These are phyloP conservation scores for Maccullochella peelii DNA, from an alignment of 2,113 vertebrate genomes.

Conservation along the genomic window DNA sequence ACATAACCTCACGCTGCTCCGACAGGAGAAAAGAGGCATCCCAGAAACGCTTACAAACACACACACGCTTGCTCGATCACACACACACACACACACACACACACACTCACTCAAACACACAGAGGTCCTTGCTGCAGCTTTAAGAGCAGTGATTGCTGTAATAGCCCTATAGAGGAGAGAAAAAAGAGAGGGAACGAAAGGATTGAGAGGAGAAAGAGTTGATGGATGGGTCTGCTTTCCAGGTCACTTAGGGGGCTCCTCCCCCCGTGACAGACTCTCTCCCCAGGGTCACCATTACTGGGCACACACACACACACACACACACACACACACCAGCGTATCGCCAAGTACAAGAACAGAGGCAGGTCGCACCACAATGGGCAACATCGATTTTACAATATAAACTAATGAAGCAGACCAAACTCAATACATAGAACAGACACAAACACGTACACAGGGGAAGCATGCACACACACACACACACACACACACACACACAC, in stretches of 20 bases:
- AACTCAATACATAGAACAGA: slow-evolving; percentile 60
- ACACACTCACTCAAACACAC: slow-evolving; percentile 20
- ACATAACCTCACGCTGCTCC: slow-evolving; percentile 57
- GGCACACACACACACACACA: slow-evolving; percentile 26
- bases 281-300: slow-evolving; percentile 71
- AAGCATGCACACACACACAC: not conserved
- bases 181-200: slow-evolving; percentile 48
- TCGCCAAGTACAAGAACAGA: slow-evolving; percentile 34
- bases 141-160: slow-evolving; percentile 74
- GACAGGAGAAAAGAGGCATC: slow-evolving; percentile 3
- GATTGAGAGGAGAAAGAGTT: slow-evolving; percentile 65
- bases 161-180: slow-evolving; percentile 58
- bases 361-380: slow-evolving; percentile 66
- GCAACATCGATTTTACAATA: slow-evolving; percentile 80
- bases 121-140: slow-evolving; percentile 49
- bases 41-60: slow-evolving; percentile 23
- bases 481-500: slow-evolving; percentile 39
- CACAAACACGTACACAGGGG: slow-evolving; percentile 37
- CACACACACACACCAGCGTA: slow-evolving; percentile 15
- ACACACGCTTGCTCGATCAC: slow-evolving; percentile 7
- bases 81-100: slow-evolving; percentile 26
- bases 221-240: slow-evolving; percentile 78
- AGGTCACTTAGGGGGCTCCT: slow-evolving; percentile 73
- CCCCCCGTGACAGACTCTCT: slow-evolving; percentile 46
- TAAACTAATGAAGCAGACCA: slow-evolving; percentile 77